Conservation (phyloP, 2,113 vertebrate species). For the Carlito syrichta region DNA sequence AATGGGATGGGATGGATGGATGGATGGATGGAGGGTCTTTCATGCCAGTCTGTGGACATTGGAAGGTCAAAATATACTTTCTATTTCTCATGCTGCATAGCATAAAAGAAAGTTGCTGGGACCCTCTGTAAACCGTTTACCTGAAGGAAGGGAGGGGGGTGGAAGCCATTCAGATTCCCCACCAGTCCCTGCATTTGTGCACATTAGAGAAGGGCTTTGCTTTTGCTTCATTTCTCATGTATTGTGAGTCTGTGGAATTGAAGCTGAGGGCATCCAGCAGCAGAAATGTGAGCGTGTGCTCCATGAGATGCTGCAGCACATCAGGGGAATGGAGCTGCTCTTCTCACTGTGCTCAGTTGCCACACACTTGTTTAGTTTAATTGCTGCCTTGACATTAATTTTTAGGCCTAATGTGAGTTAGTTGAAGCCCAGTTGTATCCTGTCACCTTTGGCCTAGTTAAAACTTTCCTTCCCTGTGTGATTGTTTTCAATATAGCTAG, state of each 20-base stretch:
- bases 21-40: background rate
- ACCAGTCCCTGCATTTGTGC: background rate
- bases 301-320: background rate
- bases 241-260: accelerated
- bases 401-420: background rate
- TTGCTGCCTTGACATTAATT: background rate
- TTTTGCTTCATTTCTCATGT: background rate
- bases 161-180: background rate
- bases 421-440: background rate
- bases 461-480: background rate
- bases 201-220: background rate
- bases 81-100: background rate
- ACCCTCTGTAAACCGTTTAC: background rate
- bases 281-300: background rate
- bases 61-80: background rate
- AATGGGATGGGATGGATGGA: background rate
- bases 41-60: background rate
- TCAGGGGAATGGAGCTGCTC: background rate
- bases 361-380: background rate
- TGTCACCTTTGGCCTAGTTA: background rate
- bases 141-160: background rate
- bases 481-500: background rate
- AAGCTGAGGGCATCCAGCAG: background rate
- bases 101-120: background rate
- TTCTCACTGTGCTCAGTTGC: background rate